These are phyloP conservation scores for Calidris pygmaea DNA, from an alignment of 2,113 vertebrate species.

Conservation along the genomic window DNA sequence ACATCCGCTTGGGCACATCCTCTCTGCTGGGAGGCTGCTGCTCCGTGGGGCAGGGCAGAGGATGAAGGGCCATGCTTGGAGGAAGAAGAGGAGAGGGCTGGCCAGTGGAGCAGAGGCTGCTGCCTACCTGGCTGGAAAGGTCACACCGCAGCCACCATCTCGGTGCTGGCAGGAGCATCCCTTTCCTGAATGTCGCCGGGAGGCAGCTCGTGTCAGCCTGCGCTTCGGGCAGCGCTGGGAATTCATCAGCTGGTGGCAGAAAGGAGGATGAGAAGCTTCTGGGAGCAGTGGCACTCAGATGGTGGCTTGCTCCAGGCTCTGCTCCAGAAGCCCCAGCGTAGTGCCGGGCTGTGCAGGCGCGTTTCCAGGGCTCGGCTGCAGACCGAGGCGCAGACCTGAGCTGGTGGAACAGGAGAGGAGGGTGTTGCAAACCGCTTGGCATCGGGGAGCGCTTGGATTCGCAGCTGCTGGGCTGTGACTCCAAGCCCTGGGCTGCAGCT, in stretches of 20 bases:
- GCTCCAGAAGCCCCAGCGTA: neutral
- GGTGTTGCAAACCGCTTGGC: accelerated
- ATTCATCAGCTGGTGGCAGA: neutral
- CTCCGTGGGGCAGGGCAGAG: neutral
- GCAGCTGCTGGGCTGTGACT: neutral
- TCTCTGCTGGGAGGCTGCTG: neutral
- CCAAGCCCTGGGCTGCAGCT: neutral
- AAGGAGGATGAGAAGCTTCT: neutral
- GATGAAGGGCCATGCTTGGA: accelerated
- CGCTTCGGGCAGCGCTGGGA: neutral
- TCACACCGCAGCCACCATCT: neutral
- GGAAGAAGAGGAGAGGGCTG: neutral
- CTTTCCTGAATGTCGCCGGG: neutral
- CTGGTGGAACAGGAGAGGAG: neutral
- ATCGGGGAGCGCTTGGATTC: accelerated
- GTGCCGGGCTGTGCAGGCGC: neutral
- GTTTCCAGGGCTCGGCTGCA: neutral
- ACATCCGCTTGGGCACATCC: neutral
- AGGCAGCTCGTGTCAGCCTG: neutral
- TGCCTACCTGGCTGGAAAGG: neutral
- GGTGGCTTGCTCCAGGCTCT: neutral
- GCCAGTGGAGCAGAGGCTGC: neutral
- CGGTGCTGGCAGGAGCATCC: neutral
- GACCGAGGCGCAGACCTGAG: neutral
- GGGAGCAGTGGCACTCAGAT: accelerated